A percentile compares a stretch with the other conserved stretches of the same genome.
These are phyloP conservation scores for Herpailurus yagouaroundi DNA, from an alignment of 2,113 vertebrate genomes.

Conservation along the genomic window DNA sequence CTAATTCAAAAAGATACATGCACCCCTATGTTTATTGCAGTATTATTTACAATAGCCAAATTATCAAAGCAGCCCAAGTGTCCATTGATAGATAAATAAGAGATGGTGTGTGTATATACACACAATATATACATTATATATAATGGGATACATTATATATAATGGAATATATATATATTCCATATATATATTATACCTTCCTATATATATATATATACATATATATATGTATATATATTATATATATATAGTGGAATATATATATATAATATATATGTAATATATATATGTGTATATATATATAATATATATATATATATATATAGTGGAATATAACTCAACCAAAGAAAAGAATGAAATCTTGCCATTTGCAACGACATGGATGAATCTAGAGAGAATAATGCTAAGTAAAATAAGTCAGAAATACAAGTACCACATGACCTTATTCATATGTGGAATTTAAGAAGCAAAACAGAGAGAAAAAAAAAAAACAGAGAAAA, in stretches of 20 bases:
- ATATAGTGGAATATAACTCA: not conserved
- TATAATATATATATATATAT: not conserved
- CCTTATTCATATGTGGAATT: not conserved
- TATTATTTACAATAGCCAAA: not conserved
- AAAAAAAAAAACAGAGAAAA: not conserved
- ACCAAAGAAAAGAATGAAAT: not conserved
- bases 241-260: not conserved
- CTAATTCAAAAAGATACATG: not conserved
- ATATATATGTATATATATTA: too few species aligned
- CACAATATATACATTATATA: too few species aligned
- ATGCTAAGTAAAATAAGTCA: not conserved
- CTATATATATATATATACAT: too few species aligned
- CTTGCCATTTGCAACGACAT: not conserved
- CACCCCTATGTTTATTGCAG: not conserved
- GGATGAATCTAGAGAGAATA: not conserved
- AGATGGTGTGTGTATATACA: too few species aligned
- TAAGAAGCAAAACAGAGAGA: not conserved
- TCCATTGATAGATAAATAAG: not conserved
- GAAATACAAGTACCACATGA: not conserved
- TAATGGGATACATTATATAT: too few species aligned
- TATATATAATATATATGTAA: too few species aligned
- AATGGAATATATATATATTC: too few species aligned
- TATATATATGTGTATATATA: too few species aligned
- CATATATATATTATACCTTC: too few species aligned
- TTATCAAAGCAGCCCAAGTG: not conserved